Conservation (phyloP, 2,888 invertebrate species). For the Chrysodeixis includens region DNA sequence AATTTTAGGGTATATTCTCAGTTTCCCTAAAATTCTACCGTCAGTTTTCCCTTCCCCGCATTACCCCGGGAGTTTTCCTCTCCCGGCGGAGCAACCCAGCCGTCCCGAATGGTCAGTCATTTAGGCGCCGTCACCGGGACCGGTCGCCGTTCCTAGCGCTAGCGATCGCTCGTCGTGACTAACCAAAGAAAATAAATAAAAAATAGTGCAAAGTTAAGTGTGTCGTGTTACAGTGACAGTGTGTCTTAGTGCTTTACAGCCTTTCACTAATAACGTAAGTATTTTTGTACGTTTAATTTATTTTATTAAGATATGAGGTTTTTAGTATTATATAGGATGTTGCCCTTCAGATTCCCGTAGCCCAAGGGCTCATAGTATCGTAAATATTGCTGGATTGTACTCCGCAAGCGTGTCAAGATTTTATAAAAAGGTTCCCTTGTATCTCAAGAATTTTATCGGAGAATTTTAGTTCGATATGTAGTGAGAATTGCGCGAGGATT, state of each 20-base stretch:
- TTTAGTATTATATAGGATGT: slow-evolving; percentile 45
- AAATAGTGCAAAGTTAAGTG: slow-evolving; percentile 59
- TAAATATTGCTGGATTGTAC: slow-evolving; percentile 52
- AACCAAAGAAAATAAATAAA: slow-evolving; percentile 64
- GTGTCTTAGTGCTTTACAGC: slow-evolving; percentile 47
- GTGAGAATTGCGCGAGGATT: slow-evolving; percentile 10
- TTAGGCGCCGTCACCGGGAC: slow-evolving; percentile 76
- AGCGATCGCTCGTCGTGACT: slow-evolving; percentile 63
- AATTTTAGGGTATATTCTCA: too few species aligned
- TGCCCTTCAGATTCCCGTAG: slow-evolving; percentile 50
- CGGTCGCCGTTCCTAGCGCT: slow-evolving; percentile 65
- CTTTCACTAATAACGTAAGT: slow-evolving; percentile 41
- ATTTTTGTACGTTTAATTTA: slow-evolving; percentile 27
- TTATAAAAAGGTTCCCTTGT: slow-evolving; percentile 40
- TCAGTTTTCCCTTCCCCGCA: slow-evolving; percentile 34
- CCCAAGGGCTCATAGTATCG: slow-evolving; percentile 50
- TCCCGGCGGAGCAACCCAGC: slow-evolving; percentile 68
- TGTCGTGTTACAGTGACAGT: slow-evolving; percentile 64
- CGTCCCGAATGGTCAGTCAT: slow-evolving; percentile 77
- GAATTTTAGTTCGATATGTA: slow-evolving; percentile 20
- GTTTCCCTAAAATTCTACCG: slow-evolving; percentile 10
- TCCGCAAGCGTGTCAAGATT: slow-evolving; percentile 38
- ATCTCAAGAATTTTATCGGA: neutral
- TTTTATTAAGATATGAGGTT: slow-evolving; percentile 39
- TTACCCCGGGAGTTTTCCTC: slow-evolving; percentile 57